These are phyloP conservation scores for Tetragnatha versicolor DNA, from an alignment of 1,140 invertebrate species.

Conservation along the genomic window DNA sequence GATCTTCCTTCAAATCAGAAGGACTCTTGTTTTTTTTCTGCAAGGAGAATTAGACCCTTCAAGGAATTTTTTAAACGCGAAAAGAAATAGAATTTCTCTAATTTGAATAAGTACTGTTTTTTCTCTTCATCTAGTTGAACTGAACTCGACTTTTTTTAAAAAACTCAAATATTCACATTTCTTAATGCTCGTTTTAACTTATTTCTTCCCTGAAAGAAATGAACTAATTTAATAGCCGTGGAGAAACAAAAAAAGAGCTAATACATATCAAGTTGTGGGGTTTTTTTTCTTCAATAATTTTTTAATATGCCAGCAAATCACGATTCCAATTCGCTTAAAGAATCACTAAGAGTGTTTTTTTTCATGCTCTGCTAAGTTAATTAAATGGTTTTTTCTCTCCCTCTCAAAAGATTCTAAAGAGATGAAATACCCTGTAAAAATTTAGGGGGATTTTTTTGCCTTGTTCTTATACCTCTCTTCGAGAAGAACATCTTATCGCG, in stretches of 20 bases:
- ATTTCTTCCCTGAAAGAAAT: neutral
- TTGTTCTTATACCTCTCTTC: neutral
- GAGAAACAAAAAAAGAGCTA: neutral
- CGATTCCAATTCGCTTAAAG: slow-evolving; percentile 14
- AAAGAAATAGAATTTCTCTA: slow-evolving; percentile 13
- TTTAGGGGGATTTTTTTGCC: neutral
- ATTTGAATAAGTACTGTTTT: neutral
- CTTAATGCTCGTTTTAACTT: slow-evolving; percentile 13
- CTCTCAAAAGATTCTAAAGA: neutral
- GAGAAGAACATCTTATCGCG: neutral
- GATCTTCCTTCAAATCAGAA: neutral
- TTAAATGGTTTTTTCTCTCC: slow-evolving; percentile 4
- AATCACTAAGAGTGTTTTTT: neutral
- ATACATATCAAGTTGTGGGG: slow-evolving; percentile 11
- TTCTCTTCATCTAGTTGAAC: neutral
- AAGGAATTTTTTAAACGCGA: neutral
- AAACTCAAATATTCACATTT: neutral
- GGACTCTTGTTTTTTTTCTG: neutral
- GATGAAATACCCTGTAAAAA: no score
- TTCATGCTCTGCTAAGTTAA: neutral
- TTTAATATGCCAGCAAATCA: slow-evolving; percentile 13
- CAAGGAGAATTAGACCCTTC: neutral
- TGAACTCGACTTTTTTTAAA: slow-evolving; percentile 3
- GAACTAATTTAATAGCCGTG: slow-evolving; percentile 8
- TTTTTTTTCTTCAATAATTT: slow-evolving; percentile 11